These are phyloP conservation scores for Enteromius treurensis DNA, from an alignment of 2,797 vertebrate genomes.

Conservation along the genomic window DNA sequence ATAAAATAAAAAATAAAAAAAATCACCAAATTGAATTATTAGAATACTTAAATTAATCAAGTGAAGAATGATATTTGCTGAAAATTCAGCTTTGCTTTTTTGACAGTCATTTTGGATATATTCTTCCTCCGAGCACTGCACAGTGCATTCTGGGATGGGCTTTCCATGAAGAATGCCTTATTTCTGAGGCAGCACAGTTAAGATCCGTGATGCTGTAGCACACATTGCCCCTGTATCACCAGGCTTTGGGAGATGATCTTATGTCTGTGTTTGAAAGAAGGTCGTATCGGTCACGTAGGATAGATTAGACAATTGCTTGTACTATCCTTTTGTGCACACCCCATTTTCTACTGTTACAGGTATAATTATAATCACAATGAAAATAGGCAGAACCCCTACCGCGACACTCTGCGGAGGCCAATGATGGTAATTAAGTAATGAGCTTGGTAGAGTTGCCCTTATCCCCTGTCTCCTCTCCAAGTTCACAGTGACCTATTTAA, in stretches of 20 bases:
- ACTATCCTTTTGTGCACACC: conserved; percentile 19
- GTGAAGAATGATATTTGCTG: too few relatives aligned
- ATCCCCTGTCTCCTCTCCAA: conserved; percentile 55
- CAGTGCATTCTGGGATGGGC: background rate
- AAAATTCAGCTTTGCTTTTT: too few relatives aligned
- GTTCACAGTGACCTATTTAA: conserved; percentile 65
- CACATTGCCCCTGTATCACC: background rate
- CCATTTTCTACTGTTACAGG: conserved; percentile 49
- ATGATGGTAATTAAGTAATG: conserved; percentile 61
- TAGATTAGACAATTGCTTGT: conserved; percentile 36
- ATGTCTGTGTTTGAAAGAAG: background rate
- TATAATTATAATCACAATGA: conserved; percentile 55
- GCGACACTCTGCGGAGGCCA: conserved; percentile 34
- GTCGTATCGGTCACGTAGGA: background rate
- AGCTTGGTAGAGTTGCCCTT: conserved; percentile 57
- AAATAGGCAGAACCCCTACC: conserved; percentile 46
- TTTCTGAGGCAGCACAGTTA: background rate
- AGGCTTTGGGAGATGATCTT: background rate
- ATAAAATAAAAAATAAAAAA: rapidly evolving
- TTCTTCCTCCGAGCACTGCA: background rate
- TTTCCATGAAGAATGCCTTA: background rate
- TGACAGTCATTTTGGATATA: background rate
- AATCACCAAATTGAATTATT: background rate
- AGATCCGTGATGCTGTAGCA: background rate
- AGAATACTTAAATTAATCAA: background rate